Evolutionary conservation across 2,888 invertebrate species (phyloP).

Genomic region (Drosophila anceps): DNA sequence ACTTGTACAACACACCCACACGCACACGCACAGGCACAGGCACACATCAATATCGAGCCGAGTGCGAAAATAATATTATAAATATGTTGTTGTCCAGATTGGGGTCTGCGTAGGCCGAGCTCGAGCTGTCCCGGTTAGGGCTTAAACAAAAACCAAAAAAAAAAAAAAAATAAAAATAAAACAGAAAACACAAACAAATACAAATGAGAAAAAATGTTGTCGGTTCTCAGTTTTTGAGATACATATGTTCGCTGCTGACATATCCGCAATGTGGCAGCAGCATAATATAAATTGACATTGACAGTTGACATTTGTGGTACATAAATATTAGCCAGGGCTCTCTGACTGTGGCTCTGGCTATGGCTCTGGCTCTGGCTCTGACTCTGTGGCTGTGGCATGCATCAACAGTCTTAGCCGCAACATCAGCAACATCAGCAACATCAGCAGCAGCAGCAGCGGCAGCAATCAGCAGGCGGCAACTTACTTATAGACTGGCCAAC

Average conservation of each 20-base stretch:
- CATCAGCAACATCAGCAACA: no score
- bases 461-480: constrained; percentile 76
- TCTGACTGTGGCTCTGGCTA: constrained; percentile 18
- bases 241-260: constrained; percentile 79
- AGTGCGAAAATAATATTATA: constrained; percentile 80
- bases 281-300: constrained; percentile 80
- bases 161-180: constrained; percentile 12
- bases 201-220: constrained; percentile 37
- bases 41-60: constrained; percentile 14
- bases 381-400: constrained; percentile 36
- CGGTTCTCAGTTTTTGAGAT: constrained; percentile 67
- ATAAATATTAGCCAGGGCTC: constrained; percentile 78
- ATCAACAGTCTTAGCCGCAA: constrained; percentile 53
- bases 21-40: constrained; percentile 25
- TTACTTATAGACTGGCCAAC: constrained; percentile 75
- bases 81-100: constrained; percentile 70
- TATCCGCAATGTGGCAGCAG: constrained; percentile 81
- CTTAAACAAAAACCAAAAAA: constrained; percentile 39
- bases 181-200: constrained; percentile 17
- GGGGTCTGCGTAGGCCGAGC: constrained; percentile 54
- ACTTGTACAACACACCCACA: constrained; percentile 32
- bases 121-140: constrained; percentile 55
- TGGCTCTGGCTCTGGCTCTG: constrained; percentile 5
- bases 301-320: constrained; percentile 81
- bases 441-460: constrained; percentile 26